A percentile compares a stretch with the other conserved stretches of the same genome.
Conservation (phyloP, 2,888 invertebrate species). For the Phengaris alcon region DNA sequence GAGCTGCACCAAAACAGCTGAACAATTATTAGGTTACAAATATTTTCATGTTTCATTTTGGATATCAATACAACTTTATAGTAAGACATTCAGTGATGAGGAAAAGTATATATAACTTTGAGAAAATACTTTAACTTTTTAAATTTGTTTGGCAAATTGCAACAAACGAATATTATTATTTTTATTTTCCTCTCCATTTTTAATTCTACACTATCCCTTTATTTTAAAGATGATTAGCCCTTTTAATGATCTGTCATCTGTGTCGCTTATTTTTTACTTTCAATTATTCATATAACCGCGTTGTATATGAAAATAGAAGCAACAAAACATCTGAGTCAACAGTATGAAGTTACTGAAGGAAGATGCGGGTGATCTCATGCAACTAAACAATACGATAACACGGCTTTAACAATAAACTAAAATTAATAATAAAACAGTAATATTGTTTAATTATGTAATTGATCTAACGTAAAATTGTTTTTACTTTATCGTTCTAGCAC, state of each 20-base stretch:
- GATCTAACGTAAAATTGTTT: too few species aligned
- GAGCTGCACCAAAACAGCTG: not conserved
- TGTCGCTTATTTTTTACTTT: too few species aligned
- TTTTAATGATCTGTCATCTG: too few species aligned
- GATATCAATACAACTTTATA: not conserved
- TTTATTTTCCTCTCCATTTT: too few species aligned
- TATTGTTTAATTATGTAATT: not conserved
- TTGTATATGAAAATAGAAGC: slow-evolving; percentile 21
- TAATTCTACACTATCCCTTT: too few species aligned
- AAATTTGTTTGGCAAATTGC: too few species aligned
- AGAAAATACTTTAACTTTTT: too few species aligned
- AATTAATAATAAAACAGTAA: not conserved
- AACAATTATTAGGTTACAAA: not conserved
- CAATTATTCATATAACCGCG: slow-evolving; percentile 14
- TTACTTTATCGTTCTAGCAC: too few species aligned
- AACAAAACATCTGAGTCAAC: slow-evolving; percentile 47
- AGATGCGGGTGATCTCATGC: slow-evolving; percentile 63
- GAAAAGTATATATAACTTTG: too few species aligned
- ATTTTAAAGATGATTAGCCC: too few species aligned
- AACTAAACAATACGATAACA: slow-evolving; percentile 39
- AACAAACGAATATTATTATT: too few species aligned
- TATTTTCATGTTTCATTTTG: not conserved
- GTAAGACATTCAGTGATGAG: not conserved
- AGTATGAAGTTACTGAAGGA: slow-evolving; percentile 50
- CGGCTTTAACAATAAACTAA: not conserved